Evolutionary conservation across 2,888 invertebrate genomes (phyloP).

Genomic region (Eumacrocentrus americanus): DNA sequence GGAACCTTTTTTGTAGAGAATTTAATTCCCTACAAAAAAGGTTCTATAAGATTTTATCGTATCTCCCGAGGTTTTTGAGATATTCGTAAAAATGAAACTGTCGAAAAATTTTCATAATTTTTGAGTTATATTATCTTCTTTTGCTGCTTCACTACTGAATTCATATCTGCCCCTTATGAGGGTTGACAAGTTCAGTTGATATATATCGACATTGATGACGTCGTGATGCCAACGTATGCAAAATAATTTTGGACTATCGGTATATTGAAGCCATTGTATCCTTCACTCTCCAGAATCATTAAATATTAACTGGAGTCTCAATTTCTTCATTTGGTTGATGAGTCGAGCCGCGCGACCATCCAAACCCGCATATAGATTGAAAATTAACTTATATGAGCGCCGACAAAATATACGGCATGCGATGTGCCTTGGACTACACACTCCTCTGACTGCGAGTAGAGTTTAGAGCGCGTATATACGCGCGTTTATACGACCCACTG

Average conservation of each 20-base stretch:
- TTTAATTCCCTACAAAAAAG: not conserved
- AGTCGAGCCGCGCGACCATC: constrained; percentile 56
- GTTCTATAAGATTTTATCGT: not conserved
- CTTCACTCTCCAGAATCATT: constrained; percentile 50
- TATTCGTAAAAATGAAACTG: not conserved
- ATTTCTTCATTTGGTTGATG: constrained; percentile 61
- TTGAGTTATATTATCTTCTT: not conserved
- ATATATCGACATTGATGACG: not conserved
- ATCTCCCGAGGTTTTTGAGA: not conserved
- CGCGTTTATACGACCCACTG: constrained; percentile 47
- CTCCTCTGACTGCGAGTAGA: not conserved
- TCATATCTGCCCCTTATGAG: too few relatives aligned
- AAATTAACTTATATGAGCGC: constrained; percentile 62
- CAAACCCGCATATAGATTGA: constrained; percentile 61
- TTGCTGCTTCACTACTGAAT: too few relatives aligned
- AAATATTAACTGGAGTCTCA: constrained; percentile 61
- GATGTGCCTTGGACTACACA: constrained; percentile 33
- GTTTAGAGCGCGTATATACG: constrained; percentile 44
- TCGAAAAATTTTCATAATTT: not conserved
- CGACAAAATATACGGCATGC: constrained; percentile 58
- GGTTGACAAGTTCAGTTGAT: too few relatives aligned
- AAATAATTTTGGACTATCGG: constrained; percentile 17
- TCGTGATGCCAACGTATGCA: constrained; percentile 14
- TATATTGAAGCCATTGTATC: constrained; percentile 46
- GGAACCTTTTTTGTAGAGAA: not conserved